Percentiles rank a stretch among this genome's conserved stretches.
phyloP scores from a whole-genome alignment of 2,113 vertebrate species.

The Dermatemys mawii region DNA sequence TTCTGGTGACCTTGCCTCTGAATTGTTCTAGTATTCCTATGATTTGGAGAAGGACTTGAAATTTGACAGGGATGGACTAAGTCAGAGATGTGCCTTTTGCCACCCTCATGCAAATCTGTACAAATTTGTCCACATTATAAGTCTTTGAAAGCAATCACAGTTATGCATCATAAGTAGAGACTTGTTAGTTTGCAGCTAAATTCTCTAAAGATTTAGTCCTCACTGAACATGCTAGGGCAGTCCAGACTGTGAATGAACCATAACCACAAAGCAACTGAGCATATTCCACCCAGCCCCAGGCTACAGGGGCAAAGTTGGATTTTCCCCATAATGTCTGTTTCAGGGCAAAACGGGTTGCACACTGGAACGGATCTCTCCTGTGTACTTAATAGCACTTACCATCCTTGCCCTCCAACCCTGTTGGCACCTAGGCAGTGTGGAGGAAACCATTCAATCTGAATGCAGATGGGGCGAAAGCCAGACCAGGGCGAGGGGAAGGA shows the following conservation, averaged over 20 bases:
- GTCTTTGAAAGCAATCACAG: neutral
- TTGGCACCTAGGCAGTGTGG: neutral
- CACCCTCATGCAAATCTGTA: neutral
- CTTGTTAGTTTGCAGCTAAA: neutral
- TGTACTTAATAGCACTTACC: fast-evolving
- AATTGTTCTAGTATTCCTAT: neutral
- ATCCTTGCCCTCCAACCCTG: neutral
- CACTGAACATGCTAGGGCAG: neutral
- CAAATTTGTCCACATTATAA: neutral
- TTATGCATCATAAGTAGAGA: neutral
- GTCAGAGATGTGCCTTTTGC: neutral
- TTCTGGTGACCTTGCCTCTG: neutral
- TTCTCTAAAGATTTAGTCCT: fast-evolving
- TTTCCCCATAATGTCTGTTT: neutral
- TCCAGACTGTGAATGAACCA: neutral
- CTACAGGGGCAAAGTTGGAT: neutral
- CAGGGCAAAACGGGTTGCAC: neutral
- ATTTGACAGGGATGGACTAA: neutral
- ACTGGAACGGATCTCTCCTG: neutral
- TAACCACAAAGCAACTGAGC: neutral
- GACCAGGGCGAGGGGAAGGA: neutral
- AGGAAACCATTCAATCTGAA: neutral
- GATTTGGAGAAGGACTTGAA: neutral
- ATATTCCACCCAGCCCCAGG: neutral
- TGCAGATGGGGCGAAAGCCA: neutral